phyloP scores from a whole-genome alignment of 53 echinoderm and acorn worm species.

The Echinarachnius parma region DNA sequence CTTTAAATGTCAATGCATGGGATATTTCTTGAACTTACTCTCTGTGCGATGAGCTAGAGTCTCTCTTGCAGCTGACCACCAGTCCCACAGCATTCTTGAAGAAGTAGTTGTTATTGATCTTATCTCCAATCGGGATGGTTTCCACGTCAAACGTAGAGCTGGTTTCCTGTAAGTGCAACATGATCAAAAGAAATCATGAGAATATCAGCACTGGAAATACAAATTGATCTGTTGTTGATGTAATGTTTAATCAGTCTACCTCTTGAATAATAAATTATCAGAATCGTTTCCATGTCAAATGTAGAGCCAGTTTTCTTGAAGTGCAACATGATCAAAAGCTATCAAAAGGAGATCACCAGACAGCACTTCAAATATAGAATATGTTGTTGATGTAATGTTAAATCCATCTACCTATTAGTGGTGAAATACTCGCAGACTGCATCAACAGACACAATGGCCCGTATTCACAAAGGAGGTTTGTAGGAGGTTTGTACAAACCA shows the following conservation, averaged over 20 bases:
- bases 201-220: too few relatives aligned
- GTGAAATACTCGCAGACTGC: too few relatives aligned
- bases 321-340: too few relatives aligned
- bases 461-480: too few relatives aligned
- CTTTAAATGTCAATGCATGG: too few relatives aligned
- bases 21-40: slow-evolving; percentile 67
- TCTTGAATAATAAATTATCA: too few relatives aligned
- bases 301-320: slow-evolving; percentile 1
- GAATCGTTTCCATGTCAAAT: slow-evolving; percentile 17
- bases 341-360: too few relatives aligned
- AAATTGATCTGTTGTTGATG: slow-evolving; percentile 18
- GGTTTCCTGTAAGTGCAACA: slow-evolving; percentile 16
- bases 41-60: slow-evolving; percentile 62
- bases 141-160: slow-evolving; percentile 18
- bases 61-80: slow-evolving; percentile 72
- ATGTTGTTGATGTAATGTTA: slow-evolving; percentile 15
- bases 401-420: too few relatives aligned
- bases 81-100: slow-evolving; percentile 53
- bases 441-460: too few relatives aligned
- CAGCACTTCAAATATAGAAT: too few relatives aligned
- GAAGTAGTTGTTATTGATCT: slow-evolving; percentile 19
- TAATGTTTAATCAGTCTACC: slow-evolving; percentile 6
- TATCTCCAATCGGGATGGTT: slow-evolving; percentile 5
- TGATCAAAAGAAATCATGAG: too few relatives aligned
- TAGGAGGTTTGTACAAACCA: too few relatives aligned